A percentile compares a stretch with the other conserved stretches of the same genome.
Conservation (phyloP, 2,888 invertebrate genomes). For the Cosmorhoe ocellata region DNA sequence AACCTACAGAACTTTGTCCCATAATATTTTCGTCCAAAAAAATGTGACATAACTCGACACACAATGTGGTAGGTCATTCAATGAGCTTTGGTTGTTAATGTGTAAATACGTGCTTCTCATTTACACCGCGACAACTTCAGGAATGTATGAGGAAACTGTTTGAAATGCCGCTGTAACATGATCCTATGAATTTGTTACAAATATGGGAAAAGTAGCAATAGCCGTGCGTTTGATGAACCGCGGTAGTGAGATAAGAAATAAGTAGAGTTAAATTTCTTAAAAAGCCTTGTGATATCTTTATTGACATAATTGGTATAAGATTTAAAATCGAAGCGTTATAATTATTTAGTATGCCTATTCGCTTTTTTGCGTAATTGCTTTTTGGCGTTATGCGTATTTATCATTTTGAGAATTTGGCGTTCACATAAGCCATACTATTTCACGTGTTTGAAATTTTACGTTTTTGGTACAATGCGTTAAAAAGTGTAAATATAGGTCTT, state of each 20-base stretch:
- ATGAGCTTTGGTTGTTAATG: slow-evolving; percentile 58
- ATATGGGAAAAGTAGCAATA: slow-evolving; percentile 5
- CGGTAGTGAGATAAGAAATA: not conserved
- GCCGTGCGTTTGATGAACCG: slow-evolving; percentile 12
- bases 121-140: slow-evolving; percentile 45
- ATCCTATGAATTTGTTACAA: slow-evolving; percentile 16
- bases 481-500: no score
- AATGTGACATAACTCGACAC: slow-evolving; percentile 54
- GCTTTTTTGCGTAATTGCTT: no score
- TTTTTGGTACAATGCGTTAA: no score
- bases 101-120: slow-evolving; percentile 65
- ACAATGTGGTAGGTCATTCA: slow-evolving; percentile 69
- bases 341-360: no score
- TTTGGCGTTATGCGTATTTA: no score
- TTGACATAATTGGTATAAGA: no score
- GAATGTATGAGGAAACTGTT: slow-evolving; percentile 33
- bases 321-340: no score
- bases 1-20: not conserved
- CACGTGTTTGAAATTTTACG: no score
- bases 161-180: slow-evolving; percentile 22
- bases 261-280: no score
- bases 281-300: no score
- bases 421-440: no score
- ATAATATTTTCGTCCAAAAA: slow-evolving; percentile 37
- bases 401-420: no score